phyloP scores from a whole-genome alignment of 2,113 vertebrate species.

The Chauna torquata region DNA sequence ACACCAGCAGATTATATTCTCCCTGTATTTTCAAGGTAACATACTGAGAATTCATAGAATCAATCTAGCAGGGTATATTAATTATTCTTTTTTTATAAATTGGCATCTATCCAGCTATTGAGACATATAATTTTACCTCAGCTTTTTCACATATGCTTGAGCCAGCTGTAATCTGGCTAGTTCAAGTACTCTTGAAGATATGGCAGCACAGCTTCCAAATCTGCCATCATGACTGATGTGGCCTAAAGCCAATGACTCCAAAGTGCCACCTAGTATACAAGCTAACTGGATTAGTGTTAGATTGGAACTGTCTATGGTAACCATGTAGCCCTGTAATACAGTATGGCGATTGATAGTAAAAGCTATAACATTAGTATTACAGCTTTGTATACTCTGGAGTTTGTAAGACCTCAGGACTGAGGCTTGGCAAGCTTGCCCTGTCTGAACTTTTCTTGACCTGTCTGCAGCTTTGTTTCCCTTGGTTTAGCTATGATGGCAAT shows the following conservation, averaged over 20 bases:
- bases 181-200: neutral
- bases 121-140: neutral
- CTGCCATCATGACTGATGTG: neutral
- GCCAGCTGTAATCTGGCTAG: neutral
- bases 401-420: neutral
- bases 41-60: neutral
- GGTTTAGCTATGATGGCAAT: neutral
- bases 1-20: neutral
- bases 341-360: neutral
- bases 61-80: neutral
- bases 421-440: neutral
- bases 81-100: neutral
- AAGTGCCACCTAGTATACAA: neutral
- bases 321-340: neutral
- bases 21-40: neutral
- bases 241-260: neutral
- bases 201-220: neutral
- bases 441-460: neutral
- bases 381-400: neutral
- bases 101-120: neutral
- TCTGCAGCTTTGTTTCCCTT: neutral
- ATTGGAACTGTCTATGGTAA: neutral
- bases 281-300: neutral
- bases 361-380: neutral
- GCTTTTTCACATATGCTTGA: neutral